Conservation (phyloP, 2,797 vertebrate species). For the Pteronotus mesoamericanus region DNA sequence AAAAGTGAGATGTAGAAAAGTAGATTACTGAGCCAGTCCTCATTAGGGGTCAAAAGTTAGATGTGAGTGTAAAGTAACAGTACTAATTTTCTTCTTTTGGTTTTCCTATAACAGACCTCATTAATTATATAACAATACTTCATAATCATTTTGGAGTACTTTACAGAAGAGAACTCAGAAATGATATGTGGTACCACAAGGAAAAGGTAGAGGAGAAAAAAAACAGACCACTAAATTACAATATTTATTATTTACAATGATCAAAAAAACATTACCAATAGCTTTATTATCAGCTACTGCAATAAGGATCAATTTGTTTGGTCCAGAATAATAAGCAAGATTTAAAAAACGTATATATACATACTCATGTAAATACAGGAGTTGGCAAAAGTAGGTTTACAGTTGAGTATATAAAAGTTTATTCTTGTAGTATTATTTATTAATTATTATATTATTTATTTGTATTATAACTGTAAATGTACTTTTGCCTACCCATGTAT, state of each 20-base stretch:
- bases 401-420: not conserved
- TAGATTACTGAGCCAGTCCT: not conserved
- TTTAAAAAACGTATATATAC: not conserved
- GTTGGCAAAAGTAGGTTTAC: not conserved
- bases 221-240: not conserved
- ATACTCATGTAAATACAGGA: not conserved
- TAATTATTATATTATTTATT: not conserved
- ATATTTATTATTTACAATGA: not conserved
- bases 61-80: not conserved
- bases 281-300: not conserved
- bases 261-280: not conserved
- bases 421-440: not conserved
- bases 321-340: not conserved
- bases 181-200: not conserved
- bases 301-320: not conserved
- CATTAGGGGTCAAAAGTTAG: constrained; percentile 1
- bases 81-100: not conserved
- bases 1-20: not conserved
- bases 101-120: not conserved
- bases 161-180: not conserved
- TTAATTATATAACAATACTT: not conserved
- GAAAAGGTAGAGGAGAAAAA: not conserved
- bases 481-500: not conserved
- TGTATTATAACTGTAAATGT: not conserved
- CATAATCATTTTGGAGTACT: not conserved